phyloP scores from a whole-genome alignment of 2,797 vertebrate species.

The Pseudotriccus pelzelni region DNA sequence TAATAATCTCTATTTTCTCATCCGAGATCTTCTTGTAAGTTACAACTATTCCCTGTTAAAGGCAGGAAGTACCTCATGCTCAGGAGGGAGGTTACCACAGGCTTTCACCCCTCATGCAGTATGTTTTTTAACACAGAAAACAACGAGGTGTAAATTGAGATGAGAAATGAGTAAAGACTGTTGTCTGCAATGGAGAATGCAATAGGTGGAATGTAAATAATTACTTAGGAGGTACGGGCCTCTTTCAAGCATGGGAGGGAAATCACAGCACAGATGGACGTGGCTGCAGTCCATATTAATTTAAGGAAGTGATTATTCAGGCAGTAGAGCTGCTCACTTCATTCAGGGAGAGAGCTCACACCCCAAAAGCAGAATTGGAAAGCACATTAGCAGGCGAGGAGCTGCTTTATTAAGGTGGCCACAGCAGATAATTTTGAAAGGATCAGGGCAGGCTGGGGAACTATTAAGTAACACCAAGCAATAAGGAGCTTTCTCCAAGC shows the following conservation, averaged over 20 bases:
- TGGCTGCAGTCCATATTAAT: slow-evolving; percentile 43
- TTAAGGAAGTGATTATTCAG: slow-evolving; percentile 41
- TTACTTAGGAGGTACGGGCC: slow-evolving; percentile 18
- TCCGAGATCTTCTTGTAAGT: background rate
- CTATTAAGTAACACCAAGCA: background rate
- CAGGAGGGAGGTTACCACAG: background rate
- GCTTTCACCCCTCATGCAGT: background rate
- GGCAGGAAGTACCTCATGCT: background rate
- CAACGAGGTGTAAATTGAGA: background rate
- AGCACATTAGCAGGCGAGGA: background rate
- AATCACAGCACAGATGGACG: slow-evolving; percentile 54
- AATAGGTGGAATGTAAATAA: slow-evolving; percentile 59
- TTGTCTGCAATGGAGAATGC: slow-evolving; percentile 4
- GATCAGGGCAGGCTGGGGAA: background rate
- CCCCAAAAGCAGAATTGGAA: slow-evolving; percentile 2
- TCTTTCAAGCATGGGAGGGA: background rate
- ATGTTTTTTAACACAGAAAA: background rate
- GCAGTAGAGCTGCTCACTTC: slow-evolving; percentile 55
- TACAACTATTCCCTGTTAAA: background rate
- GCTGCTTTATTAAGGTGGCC: background rate
- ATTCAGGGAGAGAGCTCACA: slow-evolving; percentile 25
- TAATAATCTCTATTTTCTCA: background rate
- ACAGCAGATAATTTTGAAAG: background rate
- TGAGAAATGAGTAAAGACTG: background rate
- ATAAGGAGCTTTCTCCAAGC: background rate